Base-by-base conservation (phyloP, 2,888 invertebrate genomes). In the Agrochola macilenta region DNA sequence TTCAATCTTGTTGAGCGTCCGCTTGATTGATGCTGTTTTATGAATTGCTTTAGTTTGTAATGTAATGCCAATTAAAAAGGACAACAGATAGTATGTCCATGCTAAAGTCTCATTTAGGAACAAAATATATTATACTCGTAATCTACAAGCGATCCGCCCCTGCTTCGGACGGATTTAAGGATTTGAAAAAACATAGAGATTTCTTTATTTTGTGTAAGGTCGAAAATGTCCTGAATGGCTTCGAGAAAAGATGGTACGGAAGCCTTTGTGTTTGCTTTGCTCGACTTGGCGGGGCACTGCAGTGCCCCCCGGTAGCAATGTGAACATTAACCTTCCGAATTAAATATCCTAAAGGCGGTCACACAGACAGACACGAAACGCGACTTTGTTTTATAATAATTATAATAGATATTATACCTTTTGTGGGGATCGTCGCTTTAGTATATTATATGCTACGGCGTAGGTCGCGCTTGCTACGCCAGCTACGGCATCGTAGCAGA, bases 21-120 rank as follows among this genome's bases (percentile, higher is more conserved):
- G 61, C 66, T 85, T 85, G 81, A 81, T 81, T 85, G 71, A 81
- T 69, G 71, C 20, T 71, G 63, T 23, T 75, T 69, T 57, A 63
- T 82, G 46, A 68, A 78, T 65, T 58, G 35, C 43, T 82, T 61
- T 58, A 46, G 17, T 52, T 49, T 52, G 78, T 78, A 78, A 78
- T 82, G 58, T 66, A 72, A 57, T 58, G 58, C 64, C 64, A 82
- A 78, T 76, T 78, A 82, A 52, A 23, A 52, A 20, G 23, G 26
- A 35, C 39, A 78, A 73, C 23, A 35, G 74, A 35, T 35, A 35
- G 35, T 35, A 35, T 35, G 35, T 35, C 5, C 35, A 35, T 5
- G 35, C 35, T 35, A 35, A 35, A 35, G 35, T 30, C 30, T 30
- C 30, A 30, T 39, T 17, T 39, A 26, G 1, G 52, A 52, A 52